Conservation (phyloP, 1,140 invertebrate species). For the Cepaea nemoralis region DNA sequence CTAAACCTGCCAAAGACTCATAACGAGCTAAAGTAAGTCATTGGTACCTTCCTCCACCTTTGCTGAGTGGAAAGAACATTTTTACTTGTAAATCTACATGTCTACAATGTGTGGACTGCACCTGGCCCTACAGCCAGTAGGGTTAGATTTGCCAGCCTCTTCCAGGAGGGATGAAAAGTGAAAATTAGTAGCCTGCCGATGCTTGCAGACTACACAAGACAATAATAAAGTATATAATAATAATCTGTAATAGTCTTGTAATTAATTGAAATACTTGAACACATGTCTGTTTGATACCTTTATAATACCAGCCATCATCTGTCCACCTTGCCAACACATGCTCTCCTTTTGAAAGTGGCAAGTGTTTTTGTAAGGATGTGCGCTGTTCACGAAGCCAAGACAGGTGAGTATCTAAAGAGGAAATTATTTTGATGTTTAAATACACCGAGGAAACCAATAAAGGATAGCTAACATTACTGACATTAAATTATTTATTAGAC, state of each 20-base stretch:
- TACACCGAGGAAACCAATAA: neutral
- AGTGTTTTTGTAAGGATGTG: neutral
- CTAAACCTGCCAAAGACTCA: no score
- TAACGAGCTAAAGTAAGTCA: no score
- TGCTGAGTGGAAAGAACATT: neutral
- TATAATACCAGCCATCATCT: conserved; percentile 69
- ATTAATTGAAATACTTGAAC: neutral
- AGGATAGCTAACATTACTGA: no score
- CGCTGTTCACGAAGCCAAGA: neutral
- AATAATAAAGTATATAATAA: neutral
- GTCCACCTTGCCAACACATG: conserved; percentile 65
- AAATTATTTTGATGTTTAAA: neutral
- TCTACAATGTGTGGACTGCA: no score
- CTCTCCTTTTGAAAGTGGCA: conserved; percentile 47
- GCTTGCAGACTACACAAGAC: neutral
- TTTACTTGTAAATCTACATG: no score
- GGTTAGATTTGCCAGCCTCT: no score
- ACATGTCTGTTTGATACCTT: conserved; percentile 39
- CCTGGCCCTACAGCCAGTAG: no score
- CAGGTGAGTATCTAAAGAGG: neutral
- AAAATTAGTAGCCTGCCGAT: no score
- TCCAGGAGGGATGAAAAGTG: no score
- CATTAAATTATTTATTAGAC: no score
- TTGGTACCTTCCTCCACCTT: no score
- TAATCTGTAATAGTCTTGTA: neutral